Percentiles rank a stretch among this genome's conserved stretches.
These are phyloP conservation scores for Gymnosoma rotundatum DNA, from an alignment of 2,888 invertebrate species.

Conservation along the genomic window DNA sequence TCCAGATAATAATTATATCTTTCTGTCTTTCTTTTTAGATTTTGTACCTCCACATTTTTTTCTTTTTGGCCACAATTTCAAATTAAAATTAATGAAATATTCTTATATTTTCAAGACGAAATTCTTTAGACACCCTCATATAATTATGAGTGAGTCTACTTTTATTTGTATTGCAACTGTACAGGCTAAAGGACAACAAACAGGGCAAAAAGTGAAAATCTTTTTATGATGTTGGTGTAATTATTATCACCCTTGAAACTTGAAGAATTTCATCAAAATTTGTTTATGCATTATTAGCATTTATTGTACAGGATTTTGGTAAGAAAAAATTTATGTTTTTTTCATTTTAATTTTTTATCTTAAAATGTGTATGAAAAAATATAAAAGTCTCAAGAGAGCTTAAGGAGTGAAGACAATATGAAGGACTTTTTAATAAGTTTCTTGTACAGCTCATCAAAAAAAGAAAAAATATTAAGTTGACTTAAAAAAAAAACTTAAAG, in stretches of 20 bases:
- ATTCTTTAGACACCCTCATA: slow-evolving; percentile 77
- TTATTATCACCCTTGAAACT: slow-evolving; percentile 65
- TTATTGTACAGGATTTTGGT: slow-evolving; percentile 53
- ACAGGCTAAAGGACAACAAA: slow-evolving; percentile 53
- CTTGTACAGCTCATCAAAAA: slow-evolving; percentile 18
- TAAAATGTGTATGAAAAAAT: neutral
- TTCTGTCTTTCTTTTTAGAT: neutral
- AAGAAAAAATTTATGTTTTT: slow-evolving; percentile 34
- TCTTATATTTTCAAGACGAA: slow-evolving; percentile 75
- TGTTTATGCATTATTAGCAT: slow-evolving; percentile 69
- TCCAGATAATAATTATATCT: slow-evolving; percentile 61
- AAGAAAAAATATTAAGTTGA: slow-evolving; percentile 6
- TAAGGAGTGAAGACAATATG: slow-evolving; percentile 41
- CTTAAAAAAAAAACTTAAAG: neutral
- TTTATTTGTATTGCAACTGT: slow-evolving; percentile 23
- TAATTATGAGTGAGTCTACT: slow-evolving; percentile 42
- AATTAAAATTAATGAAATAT: slow-evolving; percentile 82
- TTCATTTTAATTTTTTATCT: slow-evolving; percentile 23
- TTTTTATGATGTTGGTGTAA: slow-evolving; percentile 64
- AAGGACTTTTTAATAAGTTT: slow-evolving; percentile 43
- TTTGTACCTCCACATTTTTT: neutral
- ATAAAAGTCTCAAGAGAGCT: slow-evolving; percentile 68
- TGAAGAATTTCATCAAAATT: slow-evolving; percentile 61
- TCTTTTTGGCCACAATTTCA: slow-evolving; percentile 76
- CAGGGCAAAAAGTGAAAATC: slow-evolving; percentile 30